Evolutionary conservation across 1,140 invertebrate genomes (phyloP).

Genomic region (Grapholita molesta): DNA sequence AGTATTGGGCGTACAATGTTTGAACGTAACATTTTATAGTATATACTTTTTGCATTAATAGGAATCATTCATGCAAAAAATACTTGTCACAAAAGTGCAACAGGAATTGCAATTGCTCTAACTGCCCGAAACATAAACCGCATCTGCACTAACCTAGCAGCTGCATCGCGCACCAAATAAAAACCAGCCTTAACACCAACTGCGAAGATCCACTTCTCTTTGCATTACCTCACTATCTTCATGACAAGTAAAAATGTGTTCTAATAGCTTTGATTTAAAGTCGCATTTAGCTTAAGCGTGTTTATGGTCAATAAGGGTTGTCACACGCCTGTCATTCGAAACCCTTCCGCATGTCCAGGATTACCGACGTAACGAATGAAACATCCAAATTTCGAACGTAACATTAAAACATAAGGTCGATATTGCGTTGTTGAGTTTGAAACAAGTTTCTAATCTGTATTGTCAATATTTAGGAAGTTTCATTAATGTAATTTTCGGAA

Average conservation of each 20-base stretch:
- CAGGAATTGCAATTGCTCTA: neutral
- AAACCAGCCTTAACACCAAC: neutral
- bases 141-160: slow-evolving; percentile 1
- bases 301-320: neutral
- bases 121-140: neutral
- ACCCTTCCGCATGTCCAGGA: slow-evolving; percentile 14
- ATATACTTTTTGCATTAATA: neutral
- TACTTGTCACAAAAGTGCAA: neutral
- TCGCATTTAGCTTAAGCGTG: neutral
- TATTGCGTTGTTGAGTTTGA: neutral
- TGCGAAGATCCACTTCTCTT: neutral
- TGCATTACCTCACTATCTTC: neutral
- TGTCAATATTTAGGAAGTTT: slow-evolving; percentile 1
- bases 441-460: neutral
- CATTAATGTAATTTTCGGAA: slow-evolving; percentile 1
- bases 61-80: neutral
- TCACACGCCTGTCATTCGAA: slow-evolving; percentile 17
- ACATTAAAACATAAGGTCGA: neutral
- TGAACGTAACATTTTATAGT: too few relatives aligned
- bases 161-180: neutral
- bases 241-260: neutral
- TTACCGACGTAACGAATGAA: too few relatives aligned
- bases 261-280: neutral
- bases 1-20: too few relatives aligned
- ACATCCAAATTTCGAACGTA: neutral